phyloP scores from a whole-genome alignment of 1,140 invertebrate genomes.

The Scylla paramamosain region DNA sequence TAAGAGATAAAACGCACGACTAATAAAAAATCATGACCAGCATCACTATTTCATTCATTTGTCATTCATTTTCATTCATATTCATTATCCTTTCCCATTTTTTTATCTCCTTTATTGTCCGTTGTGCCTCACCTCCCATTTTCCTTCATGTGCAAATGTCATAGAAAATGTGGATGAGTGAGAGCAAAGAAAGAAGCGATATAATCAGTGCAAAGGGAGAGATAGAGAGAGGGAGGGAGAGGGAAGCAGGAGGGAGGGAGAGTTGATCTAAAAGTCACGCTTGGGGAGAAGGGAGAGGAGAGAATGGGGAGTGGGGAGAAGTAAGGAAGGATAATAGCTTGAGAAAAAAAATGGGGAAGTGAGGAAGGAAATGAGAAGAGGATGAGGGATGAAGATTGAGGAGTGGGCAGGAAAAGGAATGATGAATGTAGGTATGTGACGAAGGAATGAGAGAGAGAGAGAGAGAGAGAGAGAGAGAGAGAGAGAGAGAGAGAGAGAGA shows the following conservation, averaged over 20 bases:
- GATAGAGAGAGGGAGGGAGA: conserved; percentile 18
- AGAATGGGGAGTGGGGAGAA: not conserved
- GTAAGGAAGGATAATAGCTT: not conserved
- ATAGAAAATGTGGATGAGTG: not conserved
- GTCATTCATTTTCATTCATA: not conserved
- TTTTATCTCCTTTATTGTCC: not conserved
- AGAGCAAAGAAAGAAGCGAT: not conserved
- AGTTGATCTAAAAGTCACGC: not conserved
- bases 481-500: too few relatives aligned
- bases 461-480: too few relatives aligned
- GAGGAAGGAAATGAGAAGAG: too few relatives aligned
- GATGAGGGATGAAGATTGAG: too few relatives aligned
- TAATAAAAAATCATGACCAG: conserved; percentile 15
- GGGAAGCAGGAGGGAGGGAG: not conserved
- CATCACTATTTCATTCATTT: not conserved
- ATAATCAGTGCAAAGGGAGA: not conserved
- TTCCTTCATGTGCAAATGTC: conserved; percentile 10
- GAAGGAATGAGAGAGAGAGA: too few relatives aligned
- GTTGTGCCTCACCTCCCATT: not conserved
- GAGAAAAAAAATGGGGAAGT: too few relatives aligned
- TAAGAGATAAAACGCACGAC: not conserved
- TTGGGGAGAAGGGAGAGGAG: not conserved
- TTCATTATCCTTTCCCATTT: not conserved
- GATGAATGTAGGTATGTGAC: too few relatives aligned
- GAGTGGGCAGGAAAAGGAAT: too few relatives aligned